Evolutionary conservation across 2,797 vertebrate genomes (phyloP).

Genomic region (Trichosurus vulpecula): DNA sequence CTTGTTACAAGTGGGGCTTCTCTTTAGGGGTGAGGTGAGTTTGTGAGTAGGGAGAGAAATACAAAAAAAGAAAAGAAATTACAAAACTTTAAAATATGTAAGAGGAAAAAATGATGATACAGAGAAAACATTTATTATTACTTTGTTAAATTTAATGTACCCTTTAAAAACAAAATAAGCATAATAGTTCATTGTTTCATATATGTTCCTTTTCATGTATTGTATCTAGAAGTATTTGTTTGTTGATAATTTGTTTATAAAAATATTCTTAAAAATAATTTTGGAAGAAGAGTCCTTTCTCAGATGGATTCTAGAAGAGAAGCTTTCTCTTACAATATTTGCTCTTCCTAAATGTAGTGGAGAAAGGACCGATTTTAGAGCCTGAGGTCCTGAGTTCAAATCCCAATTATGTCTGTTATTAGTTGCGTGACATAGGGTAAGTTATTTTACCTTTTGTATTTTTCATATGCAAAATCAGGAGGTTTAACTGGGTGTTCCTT

Average conservation of each 20-base stretch:
- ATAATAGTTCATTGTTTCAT: neutral
- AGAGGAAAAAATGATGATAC: neutral
- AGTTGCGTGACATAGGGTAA: neutral
- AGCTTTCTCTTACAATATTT: neutral
- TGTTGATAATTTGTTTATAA: neutral
- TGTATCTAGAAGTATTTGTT: neutral
- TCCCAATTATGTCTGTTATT: neutral
- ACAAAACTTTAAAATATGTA: neutral
- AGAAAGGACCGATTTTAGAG: neutral
- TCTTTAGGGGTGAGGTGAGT: neutral
- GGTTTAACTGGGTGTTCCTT: neutral
- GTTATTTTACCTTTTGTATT: neutral
- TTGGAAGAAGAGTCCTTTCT: neutral
- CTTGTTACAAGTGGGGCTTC: neutral
- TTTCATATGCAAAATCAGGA: neutral
- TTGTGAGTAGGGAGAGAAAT: neutral
- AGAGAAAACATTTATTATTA: neutral
- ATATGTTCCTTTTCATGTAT: neutral
- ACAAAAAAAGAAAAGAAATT: neutral
- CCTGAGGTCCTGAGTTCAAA: neutral
- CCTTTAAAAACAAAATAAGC: neutral
- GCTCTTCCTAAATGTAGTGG: neutral
- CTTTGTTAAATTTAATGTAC: neutral
- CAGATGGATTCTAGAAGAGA: neutral
- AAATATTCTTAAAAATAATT: neutral